Conservation (phyloP, 2,797 vertebrate species). For the Sphaeramia orbicularis region DNA sequence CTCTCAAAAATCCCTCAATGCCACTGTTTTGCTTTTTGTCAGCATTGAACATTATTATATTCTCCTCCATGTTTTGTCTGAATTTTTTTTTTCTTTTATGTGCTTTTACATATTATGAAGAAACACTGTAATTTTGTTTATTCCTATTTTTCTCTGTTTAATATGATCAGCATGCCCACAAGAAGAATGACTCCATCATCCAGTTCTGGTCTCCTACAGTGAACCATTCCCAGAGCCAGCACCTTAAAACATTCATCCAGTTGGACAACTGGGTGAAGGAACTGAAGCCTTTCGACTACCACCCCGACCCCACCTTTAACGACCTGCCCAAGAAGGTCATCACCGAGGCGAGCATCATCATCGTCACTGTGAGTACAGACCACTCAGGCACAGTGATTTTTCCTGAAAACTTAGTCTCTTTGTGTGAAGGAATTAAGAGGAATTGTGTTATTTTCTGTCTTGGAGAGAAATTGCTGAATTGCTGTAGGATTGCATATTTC, state of each 20-base stretch:
- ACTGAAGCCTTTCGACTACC: constrained; percentile 89
- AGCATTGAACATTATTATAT: not conserved
- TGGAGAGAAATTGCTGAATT: constrained; percentile 47
- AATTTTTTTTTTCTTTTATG: constrained; percentile 1
- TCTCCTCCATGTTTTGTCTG: not conserved
- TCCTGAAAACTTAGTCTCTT: constrained; percentile 1
- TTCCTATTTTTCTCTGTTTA: not conserved
- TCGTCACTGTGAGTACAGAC: constrained; percentile 79
- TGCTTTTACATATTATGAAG: not conserved
- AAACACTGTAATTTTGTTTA: not conserved
- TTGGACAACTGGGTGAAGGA: constrained; percentile 88
- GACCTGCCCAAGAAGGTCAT: constrained; percentile 88
- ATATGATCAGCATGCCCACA: constrained; percentile 69
- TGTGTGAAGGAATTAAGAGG: constrained; percentile 42
- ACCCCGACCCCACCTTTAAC: constrained; percentile 90
- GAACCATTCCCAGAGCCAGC: constrained; percentile 80
- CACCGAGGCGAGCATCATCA: constrained; percentile 86
- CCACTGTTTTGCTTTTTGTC: constrained; percentile 15
- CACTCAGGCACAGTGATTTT: not conserved
- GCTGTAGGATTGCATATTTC: constrained; percentile 26
- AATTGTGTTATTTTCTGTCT: constrained; percentile 46
- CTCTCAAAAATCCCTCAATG: not conserved
- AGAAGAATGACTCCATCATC: constrained; percentile 89
- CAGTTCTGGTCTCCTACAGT: constrained; percentile 90
- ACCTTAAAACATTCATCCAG: constrained; percentile 83